A percentile compares a stretch with the other conserved stretches of the same genome.
Evolutionary conservation across 2,888 invertebrate species (phyloP).

Genomic region (Cryptus armator): DNA sequence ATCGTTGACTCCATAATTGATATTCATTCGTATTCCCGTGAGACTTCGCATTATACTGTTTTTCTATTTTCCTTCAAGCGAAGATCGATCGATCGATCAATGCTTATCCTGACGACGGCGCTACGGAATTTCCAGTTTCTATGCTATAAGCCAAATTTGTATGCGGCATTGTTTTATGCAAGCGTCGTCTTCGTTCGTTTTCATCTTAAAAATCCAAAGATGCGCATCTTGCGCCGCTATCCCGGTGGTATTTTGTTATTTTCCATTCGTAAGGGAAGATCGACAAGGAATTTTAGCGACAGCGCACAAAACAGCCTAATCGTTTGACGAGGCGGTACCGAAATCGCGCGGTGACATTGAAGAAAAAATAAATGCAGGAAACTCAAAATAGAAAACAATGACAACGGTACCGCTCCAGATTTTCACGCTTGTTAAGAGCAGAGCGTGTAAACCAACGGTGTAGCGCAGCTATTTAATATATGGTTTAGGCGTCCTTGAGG

Average conservation of each 20-base stretch:
- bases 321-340: slow-evolving; percentile 1
- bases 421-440: slow-evolving; percentile 77
- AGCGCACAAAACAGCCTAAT: slow-evolving; percentile 57
- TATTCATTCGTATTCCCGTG: not conserved
- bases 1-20: too few relatives aligned
- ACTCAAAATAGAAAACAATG: slow-evolving; percentile 70
- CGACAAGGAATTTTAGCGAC: slow-evolving; percentile 53
- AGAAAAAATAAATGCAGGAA: slow-evolving; percentile 24
- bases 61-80: not conserved
- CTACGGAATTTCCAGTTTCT: not conserved
- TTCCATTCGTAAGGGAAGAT: slow-evolving; percentile 42
- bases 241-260: slow-evolving; percentile 58
- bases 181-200: slow-evolving; percentile 35
- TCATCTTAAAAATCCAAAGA: slow-evolving; percentile 12
- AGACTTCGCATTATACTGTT: not conserved
- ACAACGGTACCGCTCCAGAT: slow-evolving; percentile 75
- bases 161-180: slow-evolving; percentile 27
- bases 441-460: slow-evolving; percentile 35
- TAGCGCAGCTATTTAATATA: slow-evolving; percentile 10
- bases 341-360: slow-evolving; percentile 39
- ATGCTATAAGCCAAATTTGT: not conserved
- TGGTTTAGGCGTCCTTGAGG: slow-evolving; percentile 51
- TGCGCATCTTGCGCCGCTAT: slow-evolving; percentile 15
- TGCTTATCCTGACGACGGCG: not conserved
- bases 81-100: not conserved